A percentile compares a stretch with the other conserved stretches of the same genome.
Conservation (phyloP, 2,113 vertebrate species). For the Microcebus ravelobensis region DNA sequence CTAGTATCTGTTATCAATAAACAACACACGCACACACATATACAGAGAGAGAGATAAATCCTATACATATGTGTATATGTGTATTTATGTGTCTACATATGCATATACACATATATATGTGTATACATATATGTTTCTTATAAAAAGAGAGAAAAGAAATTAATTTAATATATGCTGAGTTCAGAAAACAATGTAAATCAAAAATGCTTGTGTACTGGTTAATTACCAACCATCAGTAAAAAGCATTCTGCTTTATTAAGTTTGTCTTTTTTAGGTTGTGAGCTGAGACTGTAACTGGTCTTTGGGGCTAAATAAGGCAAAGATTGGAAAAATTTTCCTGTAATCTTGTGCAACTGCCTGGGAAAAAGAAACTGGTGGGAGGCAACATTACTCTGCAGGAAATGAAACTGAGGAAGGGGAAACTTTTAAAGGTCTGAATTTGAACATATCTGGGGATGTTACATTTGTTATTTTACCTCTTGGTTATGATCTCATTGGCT, state of each 20-base stretch:
- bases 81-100: too few species aligned
- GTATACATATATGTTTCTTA: too few species aligned
- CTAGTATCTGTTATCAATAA: not conserved
- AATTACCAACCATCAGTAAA: not conserved
- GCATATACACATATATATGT: too few species aligned
- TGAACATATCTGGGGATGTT: not conserved
- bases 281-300: not conserved
- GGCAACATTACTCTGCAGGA: not conserved
- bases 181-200: not conserved
- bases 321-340: not conserved
- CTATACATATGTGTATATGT: too few species aligned
- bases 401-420: not conserved
- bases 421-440: not conserved
- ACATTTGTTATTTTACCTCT: too few species aligned
- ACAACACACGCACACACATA: not conserved
- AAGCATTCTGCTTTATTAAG: not conserved
- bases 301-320: not conserved
- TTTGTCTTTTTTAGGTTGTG: too few species aligned
- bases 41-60: too few species aligned
- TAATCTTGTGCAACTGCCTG: not conserved
- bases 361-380: not conserved
- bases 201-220: not conserved
- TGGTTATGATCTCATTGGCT: not conserved
- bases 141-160: not conserved
- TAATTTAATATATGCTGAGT: not conserved